These are phyloP conservation scores for Torymus tubicola DNA, from an alignment of 2,888 invertebrate species.

Conservation along the genomic window DNA sequence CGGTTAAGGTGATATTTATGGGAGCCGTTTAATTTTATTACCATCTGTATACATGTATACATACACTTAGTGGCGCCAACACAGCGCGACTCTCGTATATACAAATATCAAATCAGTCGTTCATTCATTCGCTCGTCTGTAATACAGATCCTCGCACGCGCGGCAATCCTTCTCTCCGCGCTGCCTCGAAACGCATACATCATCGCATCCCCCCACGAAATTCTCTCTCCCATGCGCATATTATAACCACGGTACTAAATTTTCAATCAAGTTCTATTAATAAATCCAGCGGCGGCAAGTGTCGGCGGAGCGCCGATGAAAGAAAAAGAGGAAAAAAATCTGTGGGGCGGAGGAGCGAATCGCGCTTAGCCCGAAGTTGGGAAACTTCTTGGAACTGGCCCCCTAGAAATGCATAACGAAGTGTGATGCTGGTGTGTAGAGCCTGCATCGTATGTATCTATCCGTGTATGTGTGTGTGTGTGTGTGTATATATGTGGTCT, in stretches of 20 bases:
- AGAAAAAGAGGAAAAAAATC: conserved; percentile 1
- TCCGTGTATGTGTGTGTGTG: neutral
- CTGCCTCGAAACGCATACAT: no score
- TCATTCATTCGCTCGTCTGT: conserved; percentile 11
- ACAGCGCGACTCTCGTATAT: neutral
- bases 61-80: conserved; percentile 4
- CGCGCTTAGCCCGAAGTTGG: neutral
- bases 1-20: conserved; percentile 13
- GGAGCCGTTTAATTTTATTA: conserved; percentile 17
- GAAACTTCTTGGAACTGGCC: no score
- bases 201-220: no score
- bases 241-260: neutral
- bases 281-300: conserved; percentile 1
- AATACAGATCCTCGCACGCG: no score
- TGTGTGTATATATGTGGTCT: neutral
- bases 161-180: no score
- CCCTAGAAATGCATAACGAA: no score
- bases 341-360: no score
- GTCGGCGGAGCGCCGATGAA: conserved; percentile 9
- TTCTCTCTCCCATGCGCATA: no score
- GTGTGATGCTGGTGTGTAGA: no score
- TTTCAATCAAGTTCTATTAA: conserved; percentile 13
- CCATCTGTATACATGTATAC: neutral
- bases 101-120: conserved; percentile 22
- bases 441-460: neutral